These are phyloP conservation scores for Lingula anatina DNA, from an alignment of 2,888 invertebrate species.

Conservation along the genomic window DNA sequence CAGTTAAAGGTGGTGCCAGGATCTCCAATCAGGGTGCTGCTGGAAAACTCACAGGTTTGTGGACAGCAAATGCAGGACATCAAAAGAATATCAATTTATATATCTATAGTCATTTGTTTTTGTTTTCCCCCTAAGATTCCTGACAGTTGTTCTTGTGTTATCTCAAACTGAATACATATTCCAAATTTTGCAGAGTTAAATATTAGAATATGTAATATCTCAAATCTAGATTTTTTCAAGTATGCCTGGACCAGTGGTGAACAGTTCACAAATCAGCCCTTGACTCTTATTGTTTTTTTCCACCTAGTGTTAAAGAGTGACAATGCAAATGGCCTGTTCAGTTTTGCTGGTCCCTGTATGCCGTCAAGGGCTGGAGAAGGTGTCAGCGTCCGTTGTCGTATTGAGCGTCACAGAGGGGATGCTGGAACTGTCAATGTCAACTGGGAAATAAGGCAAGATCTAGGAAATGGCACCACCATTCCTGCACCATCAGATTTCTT, in stretches of 20 bases:
- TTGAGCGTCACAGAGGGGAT: slow-evolving; percentile 36
- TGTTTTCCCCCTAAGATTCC: too few species aligned
- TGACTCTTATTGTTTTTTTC: too few species aligned
- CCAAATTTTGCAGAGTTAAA: too few species aligned
- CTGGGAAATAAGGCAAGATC: slow-evolving; percentile 29
- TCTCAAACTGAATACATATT: too few species aligned
- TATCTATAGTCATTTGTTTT: too few species aligned
- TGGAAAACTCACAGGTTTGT: slow-evolving; percentile 37
- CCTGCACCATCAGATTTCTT: slow-evolving; percentile 30
- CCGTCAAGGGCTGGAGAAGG: slow-evolving; percentile 25
- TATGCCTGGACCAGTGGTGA: too few species aligned
- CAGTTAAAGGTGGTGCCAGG: slow-evolving; percentile 36
- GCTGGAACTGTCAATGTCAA: slow-evolving; percentile 35
- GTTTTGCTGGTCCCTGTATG: slow-evolving; percentile 31
- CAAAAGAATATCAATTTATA: too few species aligned
- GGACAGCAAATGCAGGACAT: too few species aligned
- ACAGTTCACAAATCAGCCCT: too few species aligned
- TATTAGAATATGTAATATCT: too few species aligned
- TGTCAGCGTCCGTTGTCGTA: slow-evolving; percentile 24
- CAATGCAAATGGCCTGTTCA: slow-evolving; percentile 49
- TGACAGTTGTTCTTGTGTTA: too few species aligned
- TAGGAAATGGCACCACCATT: slow-evolving; percentile 7
- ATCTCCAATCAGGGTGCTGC: slow-evolving; percentile 24
- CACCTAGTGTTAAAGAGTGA: slow-evolving; percentile 50
- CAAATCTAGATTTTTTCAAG: too few species aligned